Percentiles rank a stretch among this genome's conserved stretches.
phyloP scores from a whole-genome alignment of 2,888 invertebrate species.

The Pollenia labialis region DNA sequence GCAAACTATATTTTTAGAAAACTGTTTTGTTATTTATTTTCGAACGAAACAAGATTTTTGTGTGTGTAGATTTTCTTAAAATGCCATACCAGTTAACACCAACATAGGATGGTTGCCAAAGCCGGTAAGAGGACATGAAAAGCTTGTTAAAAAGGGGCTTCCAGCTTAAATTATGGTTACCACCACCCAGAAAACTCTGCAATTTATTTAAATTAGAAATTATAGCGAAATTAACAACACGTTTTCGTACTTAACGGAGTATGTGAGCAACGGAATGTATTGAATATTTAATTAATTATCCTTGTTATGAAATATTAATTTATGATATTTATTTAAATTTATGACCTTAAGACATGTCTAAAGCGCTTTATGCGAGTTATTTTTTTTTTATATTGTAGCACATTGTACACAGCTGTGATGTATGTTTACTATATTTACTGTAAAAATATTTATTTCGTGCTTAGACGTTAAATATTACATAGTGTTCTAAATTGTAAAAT shows the following conservation, averaged over 20 bases:
- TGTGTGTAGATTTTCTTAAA: not conserved
- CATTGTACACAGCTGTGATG: not conserved
- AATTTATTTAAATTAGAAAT: slow-evolving; percentile 16
- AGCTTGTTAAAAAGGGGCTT: not conserved
- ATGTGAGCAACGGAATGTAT: slow-evolving; percentile 45
- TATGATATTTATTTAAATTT: slow-evolving; percentile 29
- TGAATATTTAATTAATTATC: slow-evolving; percentile 68
- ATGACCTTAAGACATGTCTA: slow-evolving; percentile 40
- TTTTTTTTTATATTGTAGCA: not conserved
- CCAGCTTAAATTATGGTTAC: not conserved
- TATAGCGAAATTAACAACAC: slow-evolving; percentile 44
- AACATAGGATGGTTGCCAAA: not conserved
- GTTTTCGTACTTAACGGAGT: slow-evolving; percentile 36
- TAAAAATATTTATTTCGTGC: slow-evolving; percentile 5
- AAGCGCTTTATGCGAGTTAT: not conserved
- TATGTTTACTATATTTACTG: not conserved
- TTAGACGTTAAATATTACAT: not conserved
- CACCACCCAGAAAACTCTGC: no score
- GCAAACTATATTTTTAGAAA: slow-evolving; percentile 19
- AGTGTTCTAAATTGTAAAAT: not conserved
- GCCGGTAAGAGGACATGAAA: not conserved
- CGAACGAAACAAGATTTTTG: not conserved
- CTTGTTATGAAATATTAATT: slow-evolving; percentile 58
- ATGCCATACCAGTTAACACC: slow-evolving; percentile 42
- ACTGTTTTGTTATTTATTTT: not conserved